Evolutionary conservation across 2,888 invertebrate species (phyloP).

Genomic region (Leuctra nigra): DNA sequence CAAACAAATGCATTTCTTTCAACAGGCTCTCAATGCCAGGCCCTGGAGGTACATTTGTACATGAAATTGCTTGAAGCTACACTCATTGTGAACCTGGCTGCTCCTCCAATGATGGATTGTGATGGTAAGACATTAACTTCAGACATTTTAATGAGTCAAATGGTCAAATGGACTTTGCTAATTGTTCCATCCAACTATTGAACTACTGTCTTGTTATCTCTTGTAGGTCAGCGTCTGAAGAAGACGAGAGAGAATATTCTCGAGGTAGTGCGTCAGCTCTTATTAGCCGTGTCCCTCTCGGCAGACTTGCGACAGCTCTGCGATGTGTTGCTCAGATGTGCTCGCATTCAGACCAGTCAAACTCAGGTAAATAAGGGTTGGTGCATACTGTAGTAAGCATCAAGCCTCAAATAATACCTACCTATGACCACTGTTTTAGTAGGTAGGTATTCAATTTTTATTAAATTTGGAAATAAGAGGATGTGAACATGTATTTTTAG

Average conservation of each 20-base stretch:
- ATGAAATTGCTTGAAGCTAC: slow-evolving; percentile 28
- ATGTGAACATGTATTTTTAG: no score
- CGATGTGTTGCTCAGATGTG: slow-evolving; percentile 26
- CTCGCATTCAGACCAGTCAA: slow-evolving; percentile 6
- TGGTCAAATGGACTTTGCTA: no score
- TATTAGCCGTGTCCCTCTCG: not conserved
- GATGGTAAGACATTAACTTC: slow-evolving; percentile 7
- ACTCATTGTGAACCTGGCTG: slow-evolving; percentile 22
- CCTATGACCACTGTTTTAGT: no score
- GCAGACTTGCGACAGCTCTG: slow-evolving; percentile 21
- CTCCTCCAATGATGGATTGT: slow-evolving; percentile 14
- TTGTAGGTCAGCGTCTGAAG: not conserved
- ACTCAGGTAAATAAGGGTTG: not conserved
- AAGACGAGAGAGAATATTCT: not conserved
- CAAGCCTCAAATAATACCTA: no score
- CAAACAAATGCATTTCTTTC: no score
- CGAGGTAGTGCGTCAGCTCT: not conserved
- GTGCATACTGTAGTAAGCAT: no score
- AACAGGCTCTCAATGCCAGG: not conserved
- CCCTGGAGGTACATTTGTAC: slow-evolving; percentile 21
- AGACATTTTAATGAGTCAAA: no score
- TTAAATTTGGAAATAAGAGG: no score
- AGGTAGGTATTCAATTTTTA: no score
- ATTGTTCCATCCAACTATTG: not conserved
- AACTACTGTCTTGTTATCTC: not conserved